Evolutionary conservation across 1,140 invertebrate genomes (phyloP).

Genomic region (Eciton burchellii): DNA sequence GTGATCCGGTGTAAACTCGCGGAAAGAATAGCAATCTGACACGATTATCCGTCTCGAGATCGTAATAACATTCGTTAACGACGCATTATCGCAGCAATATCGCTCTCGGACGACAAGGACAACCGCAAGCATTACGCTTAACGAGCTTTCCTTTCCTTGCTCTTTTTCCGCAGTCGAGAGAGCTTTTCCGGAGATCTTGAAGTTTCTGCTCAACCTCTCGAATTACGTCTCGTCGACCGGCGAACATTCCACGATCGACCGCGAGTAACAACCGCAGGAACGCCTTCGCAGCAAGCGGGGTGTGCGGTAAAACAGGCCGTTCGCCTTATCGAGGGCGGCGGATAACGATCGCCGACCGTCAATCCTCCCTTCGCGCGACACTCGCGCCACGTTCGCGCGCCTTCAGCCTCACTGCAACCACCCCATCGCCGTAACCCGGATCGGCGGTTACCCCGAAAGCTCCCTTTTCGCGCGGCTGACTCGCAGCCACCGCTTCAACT

Average conservation of each 20-base stretch:
- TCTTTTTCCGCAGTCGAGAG: background rate
- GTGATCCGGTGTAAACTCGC: background rate
- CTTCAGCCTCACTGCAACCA: background rate
- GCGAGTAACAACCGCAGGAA: background rate
- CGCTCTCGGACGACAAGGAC: background rate
- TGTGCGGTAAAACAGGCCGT: constrained; percentile 45
- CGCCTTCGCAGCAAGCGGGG: background rate
- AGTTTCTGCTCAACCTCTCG: background rate
- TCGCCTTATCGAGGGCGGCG: constrained; percentile 32
- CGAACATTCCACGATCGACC: constrained; percentile 13
- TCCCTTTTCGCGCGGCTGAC: constrained; percentile 34
- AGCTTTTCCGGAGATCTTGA: background rate
- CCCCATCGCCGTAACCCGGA: background rate
- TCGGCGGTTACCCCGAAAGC: constrained; percentile 16
- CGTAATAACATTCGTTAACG: background rate
- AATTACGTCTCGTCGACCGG: background rate
- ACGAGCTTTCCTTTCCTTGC: background rate
- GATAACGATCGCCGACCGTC: background rate
- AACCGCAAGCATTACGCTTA: background rate
- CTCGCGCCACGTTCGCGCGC: constrained; percentile 17
- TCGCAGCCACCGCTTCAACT: background rate
- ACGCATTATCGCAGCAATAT: background rate
- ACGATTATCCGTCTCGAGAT: background rate
- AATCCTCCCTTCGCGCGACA: background rate
- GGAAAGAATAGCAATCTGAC: background rate